These are phyloP conservation scores for Emydoidea blandingii DNA, from an alignment of 2,797 vertebrate species.

Conservation along the genomic window DNA sequence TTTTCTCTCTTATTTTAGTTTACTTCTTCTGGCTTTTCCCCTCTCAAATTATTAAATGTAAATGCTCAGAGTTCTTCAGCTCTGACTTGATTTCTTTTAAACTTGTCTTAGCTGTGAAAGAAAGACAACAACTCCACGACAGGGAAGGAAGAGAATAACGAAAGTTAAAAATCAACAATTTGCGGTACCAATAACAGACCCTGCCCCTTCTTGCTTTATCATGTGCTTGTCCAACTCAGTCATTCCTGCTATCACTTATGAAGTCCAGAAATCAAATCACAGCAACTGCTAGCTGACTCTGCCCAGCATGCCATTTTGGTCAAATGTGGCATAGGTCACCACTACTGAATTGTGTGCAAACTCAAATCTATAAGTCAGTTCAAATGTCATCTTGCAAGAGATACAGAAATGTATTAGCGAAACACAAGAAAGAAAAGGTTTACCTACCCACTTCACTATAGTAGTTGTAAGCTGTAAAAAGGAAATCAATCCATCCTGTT, in stretches of 20 bases:
- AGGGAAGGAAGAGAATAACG: not conserved
- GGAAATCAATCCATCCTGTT: constrained; percentile 94
- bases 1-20: not conserved
- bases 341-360: not conserved
- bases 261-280: not conserved
- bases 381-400: not conserved
- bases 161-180: not conserved
- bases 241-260: not conserved
- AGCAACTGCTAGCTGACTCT: not conserved
- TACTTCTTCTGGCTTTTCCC: not conserved
- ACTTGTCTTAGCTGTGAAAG: constrained; percentile 10
- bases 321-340: not conserved
- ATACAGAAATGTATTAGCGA: not conserved
- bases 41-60: not conserved
- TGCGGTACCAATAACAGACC: not conserved
- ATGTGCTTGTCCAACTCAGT: not conserved
- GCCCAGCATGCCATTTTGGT: not conserved
- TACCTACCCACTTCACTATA: constrained; percentile 93
- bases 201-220: not conserved
- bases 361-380: not conserved
- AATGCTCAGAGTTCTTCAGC: not conserved
- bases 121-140: not conserved
- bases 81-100: not conserved
- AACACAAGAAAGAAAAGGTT: not conserved
- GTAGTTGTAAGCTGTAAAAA: constrained; percentile 94